These are phyloP conservation scores for Falco naumanni DNA, from an alignment of 2,797 vertebrate genomes.

Conservation along the genomic window DNA sequence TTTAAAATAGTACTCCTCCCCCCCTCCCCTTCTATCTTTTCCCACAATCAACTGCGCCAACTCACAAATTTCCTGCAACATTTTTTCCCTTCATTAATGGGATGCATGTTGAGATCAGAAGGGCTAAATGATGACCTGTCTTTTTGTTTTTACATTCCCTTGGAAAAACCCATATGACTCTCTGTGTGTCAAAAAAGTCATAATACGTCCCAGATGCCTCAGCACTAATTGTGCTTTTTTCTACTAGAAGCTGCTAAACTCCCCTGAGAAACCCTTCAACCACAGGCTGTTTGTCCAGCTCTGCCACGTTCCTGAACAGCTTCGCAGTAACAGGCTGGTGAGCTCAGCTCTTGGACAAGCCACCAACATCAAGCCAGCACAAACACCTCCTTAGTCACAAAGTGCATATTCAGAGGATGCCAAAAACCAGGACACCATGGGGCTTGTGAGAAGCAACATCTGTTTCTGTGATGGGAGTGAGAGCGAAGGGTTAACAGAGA, in stretches of 20 bases:
- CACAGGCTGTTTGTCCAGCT: background rate
- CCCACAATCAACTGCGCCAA: slow-evolving; percentile 37
- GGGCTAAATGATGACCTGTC: slow-evolving; percentile 36
- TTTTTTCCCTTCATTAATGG: slow-evolving; percentile 8
- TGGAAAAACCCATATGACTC: slow-evolving; percentile 33
- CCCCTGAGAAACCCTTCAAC: background rate
- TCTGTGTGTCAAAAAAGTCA: background rate
- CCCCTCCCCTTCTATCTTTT: background rate
- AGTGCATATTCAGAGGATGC: background rate
- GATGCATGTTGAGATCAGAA: slow-evolving; percentile 54
- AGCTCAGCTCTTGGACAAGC: background rate
- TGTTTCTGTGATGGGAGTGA: background rate
- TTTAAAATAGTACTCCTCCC: background rate
- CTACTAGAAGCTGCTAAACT: background rate
- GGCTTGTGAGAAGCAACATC: background rate
- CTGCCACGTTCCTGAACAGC: background rate
- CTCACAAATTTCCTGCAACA: slow-evolving; percentile 18
- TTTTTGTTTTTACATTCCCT: background rate
- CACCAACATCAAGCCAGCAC: background rate
- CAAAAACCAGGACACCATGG: fast-evolving
- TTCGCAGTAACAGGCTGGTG: background rate
- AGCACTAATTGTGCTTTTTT: background rate
- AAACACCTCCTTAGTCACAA: background rate
- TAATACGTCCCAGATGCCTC: slow-evolving; percentile 40
- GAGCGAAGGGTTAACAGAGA: background rate